These are phyloP conservation scores for Andrena trimmerana DNA, from an alignment of 2,888 invertebrate genomes.

Conservation along the genomic window DNA sequence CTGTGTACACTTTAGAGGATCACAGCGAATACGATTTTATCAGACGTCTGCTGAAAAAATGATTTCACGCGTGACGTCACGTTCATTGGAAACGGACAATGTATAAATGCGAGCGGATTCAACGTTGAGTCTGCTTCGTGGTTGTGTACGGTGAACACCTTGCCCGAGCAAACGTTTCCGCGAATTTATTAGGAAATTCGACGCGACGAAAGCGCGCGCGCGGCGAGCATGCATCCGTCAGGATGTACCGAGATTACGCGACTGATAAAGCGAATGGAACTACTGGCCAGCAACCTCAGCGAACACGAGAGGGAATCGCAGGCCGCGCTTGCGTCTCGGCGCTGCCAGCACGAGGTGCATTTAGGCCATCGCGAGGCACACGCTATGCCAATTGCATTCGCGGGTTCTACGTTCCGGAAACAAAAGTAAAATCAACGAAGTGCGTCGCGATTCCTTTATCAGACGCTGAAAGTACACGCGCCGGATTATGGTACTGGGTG, in stretches of 20 bases:
- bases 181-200: slow-evolving; percentile 25
- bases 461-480: background rate
- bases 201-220: slow-evolving; percentile 10
- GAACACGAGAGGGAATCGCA: slow-evolving; percentile 30
- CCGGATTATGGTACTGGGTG: background rate
- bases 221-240: slow-evolving; percentile 38
- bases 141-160: background rate
- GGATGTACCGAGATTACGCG: slow-evolving; percentile 48
- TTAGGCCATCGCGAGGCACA: slow-evolving; percentile 19
- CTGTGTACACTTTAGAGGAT: too few species aligned
- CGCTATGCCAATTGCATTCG: slow-evolving; percentile 15
- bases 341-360: slow-evolving; percentile 1
- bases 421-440: slow-evolving; percentile 13
- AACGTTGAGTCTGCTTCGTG: too few species aligned
- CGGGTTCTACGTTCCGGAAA: background rate
- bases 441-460: background rate
- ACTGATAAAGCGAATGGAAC: slow-evolving; percentile 62
- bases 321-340: slow-evolving; percentile 42
- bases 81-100: background rate
- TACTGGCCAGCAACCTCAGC: slow-evolving; percentile 28
- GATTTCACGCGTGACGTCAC: background rate
- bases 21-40: too few species aligned
- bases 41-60: too few species aligned
- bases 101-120: background rate
- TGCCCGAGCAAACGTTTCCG: background rate